phyloP scores from a whole-genome alignment of 2,113 vertebrate species.

The Aythya baeri region DNA sequence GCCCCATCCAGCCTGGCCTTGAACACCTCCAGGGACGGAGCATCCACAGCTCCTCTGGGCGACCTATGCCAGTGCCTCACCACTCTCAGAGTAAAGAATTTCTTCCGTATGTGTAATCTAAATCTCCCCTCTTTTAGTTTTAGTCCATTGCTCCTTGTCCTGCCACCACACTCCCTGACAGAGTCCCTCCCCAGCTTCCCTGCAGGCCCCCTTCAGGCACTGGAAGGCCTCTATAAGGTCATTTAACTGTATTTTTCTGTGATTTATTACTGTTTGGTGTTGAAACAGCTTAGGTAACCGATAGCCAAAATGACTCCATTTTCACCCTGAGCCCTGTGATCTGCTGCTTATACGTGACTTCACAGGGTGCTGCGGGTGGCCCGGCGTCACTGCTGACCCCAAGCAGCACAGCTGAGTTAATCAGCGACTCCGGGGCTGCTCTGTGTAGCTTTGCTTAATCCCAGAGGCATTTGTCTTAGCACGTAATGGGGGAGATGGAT shows the following conservation, averaged over 20 bases:
- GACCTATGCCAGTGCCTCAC: no score
- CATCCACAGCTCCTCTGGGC: no score
- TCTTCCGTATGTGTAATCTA: no score
- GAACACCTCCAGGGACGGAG: no score
- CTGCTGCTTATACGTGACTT: fast-evolving
- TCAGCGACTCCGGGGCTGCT: slow-evolving; percentile 20
- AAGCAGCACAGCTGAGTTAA: background rate
- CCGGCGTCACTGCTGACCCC: fast-evolving
- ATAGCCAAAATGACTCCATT: background rate
- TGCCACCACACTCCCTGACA: no score
- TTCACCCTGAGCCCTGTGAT: background rate
- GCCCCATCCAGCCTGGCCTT: no score
- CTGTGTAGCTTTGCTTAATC: background rate
- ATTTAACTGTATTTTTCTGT: background rate
- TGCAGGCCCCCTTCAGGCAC: no score
- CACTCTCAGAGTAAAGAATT: no score
- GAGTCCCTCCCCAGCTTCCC: no score
- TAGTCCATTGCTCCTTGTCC: no score
- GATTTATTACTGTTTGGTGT: background rate
- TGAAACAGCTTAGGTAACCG: background rate
- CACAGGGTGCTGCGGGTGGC: fast-evolving
- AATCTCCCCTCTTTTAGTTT: no score
- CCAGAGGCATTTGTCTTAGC: background rate
- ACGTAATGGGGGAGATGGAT: background rate
- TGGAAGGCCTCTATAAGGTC: no score